Evolutionary conservation across 2,113 vertebrate genomes (phyloP).

Genomic region (Pseudopodoces humilis): DNA sequence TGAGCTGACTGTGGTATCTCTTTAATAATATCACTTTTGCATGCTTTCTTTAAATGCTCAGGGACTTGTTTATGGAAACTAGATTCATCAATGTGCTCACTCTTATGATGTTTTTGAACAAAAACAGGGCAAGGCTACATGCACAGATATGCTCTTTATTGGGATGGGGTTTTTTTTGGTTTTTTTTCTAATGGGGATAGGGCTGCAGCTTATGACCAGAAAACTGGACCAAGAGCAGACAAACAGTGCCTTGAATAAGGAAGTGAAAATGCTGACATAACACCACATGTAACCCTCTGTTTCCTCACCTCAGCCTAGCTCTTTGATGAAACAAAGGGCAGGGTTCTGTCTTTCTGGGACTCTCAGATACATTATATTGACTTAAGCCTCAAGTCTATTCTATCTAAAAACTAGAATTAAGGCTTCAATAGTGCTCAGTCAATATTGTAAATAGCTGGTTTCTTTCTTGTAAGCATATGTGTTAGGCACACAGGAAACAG

Average conservation of each 20-base stretch:
- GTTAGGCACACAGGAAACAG: neutral
- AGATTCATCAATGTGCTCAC: neutral
- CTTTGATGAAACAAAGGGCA: neutral
- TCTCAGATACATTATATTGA: neutral
- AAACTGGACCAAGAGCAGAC: neutral
- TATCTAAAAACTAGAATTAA: neutral
- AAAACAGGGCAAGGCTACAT: neutral
- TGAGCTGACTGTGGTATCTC: neutral
- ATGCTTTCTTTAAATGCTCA: neutral
- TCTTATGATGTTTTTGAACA: neutral
- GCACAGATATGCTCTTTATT: neutral
- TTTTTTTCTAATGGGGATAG: neutral
- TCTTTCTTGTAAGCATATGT: neutral
- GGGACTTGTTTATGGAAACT: neutral
- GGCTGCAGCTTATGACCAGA: neutral
- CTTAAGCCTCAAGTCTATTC: neutral
- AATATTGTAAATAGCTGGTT: neutral
- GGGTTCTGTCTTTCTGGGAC: neutral
- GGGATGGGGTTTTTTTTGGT: neutral
- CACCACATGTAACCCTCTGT: neutral
- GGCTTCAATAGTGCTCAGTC: neutral
- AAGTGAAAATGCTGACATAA: neutral
- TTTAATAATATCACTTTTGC: neutral
- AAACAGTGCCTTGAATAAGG: neutral
- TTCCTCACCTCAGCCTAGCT: neutral